Evolutionary conservation across 1,140 invertebrate genomes (phyloP).

Genomic region (Drosophila insularis): DNA sequence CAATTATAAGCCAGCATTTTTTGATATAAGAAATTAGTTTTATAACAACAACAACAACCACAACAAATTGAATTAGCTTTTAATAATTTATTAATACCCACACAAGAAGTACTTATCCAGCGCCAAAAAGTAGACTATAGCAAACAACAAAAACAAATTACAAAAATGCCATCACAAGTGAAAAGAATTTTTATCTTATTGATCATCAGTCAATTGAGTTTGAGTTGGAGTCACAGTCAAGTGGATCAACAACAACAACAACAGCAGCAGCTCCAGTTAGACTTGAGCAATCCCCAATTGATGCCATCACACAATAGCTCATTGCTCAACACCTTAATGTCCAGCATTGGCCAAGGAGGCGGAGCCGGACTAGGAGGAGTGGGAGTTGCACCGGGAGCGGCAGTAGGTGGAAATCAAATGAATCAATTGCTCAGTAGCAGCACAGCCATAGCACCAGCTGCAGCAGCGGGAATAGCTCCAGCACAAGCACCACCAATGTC

Average conservation of each 20-base stretch:
- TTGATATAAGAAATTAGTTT: constrained; percentile 32
- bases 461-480: constrained; percentile 8
- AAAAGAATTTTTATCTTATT: constrained; percentile 38
- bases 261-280: constrained; percentile 45
- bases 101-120: constrained; percentile 43
- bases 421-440: constrained; percentile 62
- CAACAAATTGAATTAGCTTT: constrained; percentile 41
- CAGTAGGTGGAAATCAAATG: constrained; percentile 42
- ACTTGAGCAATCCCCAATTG: constrained; percentile 38
- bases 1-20: constrained; percentile 23
- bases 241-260: constrained; percentile 61
- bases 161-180: constrained; percentile 40
- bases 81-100: constrained; percentile 75
- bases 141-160: constrained; percentile 31
- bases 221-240: constrained; percentile 59
- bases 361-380: not conserved
- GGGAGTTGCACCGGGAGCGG: constrained; percentile 18
- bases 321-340: constrained; percentile 52
- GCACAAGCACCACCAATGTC: constrained; percentile 17
- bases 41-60: constrained; percentile 38
- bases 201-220: constrained; percentile 53
- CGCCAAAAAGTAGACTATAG: constrained; percentile 74
- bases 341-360: constrained; percentile 24
- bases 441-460: constrained; percentile 46
- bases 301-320: constrained; percentile 56